Base-by-base conservation (phyloP, 2,797 vertebrate genomes). In the Taenioides sp. region DNA sequence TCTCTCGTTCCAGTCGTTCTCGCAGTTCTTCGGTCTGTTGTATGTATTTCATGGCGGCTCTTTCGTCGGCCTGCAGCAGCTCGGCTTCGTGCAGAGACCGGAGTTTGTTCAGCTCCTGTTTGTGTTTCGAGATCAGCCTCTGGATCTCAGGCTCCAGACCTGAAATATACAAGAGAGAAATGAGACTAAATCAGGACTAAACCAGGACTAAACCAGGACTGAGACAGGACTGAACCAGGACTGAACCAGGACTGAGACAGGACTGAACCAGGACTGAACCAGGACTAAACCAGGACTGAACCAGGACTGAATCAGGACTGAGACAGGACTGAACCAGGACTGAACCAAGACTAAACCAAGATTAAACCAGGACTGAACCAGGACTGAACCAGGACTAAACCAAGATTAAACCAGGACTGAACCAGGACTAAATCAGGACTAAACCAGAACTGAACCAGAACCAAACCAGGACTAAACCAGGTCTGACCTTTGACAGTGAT, bases 61-160 rank as follows among this genome's bases (percentile, higher is more conserved):
- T 91, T 69, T 96, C 93, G 0, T 98, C 96, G 0, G 94, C 93
- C 88, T 93, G 96, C 83, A 93, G 91, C 77, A 98, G 93, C 90
- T 98, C 98, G 0, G 95, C 95, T 84, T 98, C 96, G 0, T 98
- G 97, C 10, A 97, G 90, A 22, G 87, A 80, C 68, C 94, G 90
- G 82, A 98, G 94, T 86, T 94, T 94, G 88, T 92, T 93, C 85
- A 98, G 92, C 87, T 99, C 98, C 86, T 96, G 95, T 67, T 94
- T 96, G 89, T 99, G 97, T 80, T 94, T 96, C 2, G 94, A 91
- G 5, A 98, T 93, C 27, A 98, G 93, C 88, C 95, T 97, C 94
- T 98, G 98, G 91, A 99, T 96, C 92, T 99, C 97, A 0, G 97
- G 97, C 86, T 98, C 97, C 84, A 98, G 92, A 34, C 98, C 98